A percentile compares a stretch with the other conserved stretches of the same genome.
phyloP scores from a whole-genome alignment of 2,113 vertebrate species.

The Mystacornis crossleyi region DNA sequence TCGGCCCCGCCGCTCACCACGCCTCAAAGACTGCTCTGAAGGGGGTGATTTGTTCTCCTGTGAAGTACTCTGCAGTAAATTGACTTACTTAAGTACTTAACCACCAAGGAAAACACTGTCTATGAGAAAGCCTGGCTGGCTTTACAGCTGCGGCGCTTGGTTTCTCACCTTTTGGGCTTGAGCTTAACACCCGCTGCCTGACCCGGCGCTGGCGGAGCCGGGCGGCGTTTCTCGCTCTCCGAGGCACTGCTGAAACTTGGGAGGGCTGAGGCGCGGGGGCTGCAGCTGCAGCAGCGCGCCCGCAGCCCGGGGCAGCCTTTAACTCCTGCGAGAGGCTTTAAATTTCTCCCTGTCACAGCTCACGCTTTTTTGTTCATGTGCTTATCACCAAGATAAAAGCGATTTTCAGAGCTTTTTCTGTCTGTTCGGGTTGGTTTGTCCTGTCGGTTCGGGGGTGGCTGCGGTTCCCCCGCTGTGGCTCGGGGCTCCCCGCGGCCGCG shows the following conservation, averaged over 20 bases:
- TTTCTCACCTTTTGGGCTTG: background rate
- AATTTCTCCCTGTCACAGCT: background rate
- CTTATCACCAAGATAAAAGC: background rate
- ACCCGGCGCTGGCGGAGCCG: accelerated
- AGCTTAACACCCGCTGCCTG: background rate
- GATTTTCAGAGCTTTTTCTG: background rate
- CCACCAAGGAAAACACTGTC: background rate
- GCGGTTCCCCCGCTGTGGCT: background rate
- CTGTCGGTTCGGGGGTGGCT: background rate
- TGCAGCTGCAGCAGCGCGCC: background rate
- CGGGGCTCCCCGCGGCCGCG: background rate
- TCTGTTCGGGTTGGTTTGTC: background rate
- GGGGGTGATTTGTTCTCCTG: accelerated
- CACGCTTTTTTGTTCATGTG: too few species aligned
- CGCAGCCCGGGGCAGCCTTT: background rate
- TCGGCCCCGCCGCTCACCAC: background rate
- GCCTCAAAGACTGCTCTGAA: accelerated
- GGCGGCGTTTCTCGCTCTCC: background rate
- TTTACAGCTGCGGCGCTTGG: background rate
- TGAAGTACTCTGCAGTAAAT: background rate
- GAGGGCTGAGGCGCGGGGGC: background rate
- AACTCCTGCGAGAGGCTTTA: background rate
- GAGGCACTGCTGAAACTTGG: background rate
- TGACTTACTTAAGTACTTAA: background rate
- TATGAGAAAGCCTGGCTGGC: background rate